phyloP scores from a whole-genome alignment of 1,140 invertebrate genomes.

The Drosophila elegans region DNA sequence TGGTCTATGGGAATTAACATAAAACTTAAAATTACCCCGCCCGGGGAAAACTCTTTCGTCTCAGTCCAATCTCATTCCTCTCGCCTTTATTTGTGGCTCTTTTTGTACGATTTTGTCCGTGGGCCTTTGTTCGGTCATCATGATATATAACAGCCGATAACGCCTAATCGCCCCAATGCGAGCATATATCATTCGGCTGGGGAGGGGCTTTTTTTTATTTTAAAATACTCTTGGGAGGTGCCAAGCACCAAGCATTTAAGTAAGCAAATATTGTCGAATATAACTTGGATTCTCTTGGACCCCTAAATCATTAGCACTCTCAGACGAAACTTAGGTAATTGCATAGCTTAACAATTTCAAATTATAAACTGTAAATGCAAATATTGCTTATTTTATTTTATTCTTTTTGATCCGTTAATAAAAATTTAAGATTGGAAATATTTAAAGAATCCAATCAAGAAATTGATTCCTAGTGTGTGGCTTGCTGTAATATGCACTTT shows the following conservation, averaged over 20 bases:
- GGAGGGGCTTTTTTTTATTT: conserved; percentile 1
- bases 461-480: too few relatives aligned
- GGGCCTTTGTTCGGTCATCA: conserved; percentile 54
- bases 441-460: too few relatives aligned
- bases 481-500: too few relatives aligned
- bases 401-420: too few relatives aligned
- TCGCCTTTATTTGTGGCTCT: conserved; percentile 24
- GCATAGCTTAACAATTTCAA: too few relatives aligned
- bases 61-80: not conserved
- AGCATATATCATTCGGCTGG: conserved; percentile 23
- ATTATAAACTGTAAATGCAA: too few relatives aligned
- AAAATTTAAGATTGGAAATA: too few relatives aligned
- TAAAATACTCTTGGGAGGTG: not conserved
- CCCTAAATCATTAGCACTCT: too few relatives aligned
- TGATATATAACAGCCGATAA: conserved; percentile 64
- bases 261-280: not conserved
- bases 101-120: conserved; percentile 65
- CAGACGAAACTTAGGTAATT: too few relatives aligned
- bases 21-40: conserved; percentile 23
- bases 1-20: conserved; percentile 37
- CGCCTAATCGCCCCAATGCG: conserved; percentile 21
- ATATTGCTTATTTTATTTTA: too few relatives aligned
- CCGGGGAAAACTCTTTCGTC: conserved; percentile 21
- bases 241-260: not conserved
- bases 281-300: too few relatives aligned